These are phyloP conservation scores for Rhinogobio ventralis DNA, from an alignment of 2,797 vertebrate species.

Conservation along the genomic window DNA sequence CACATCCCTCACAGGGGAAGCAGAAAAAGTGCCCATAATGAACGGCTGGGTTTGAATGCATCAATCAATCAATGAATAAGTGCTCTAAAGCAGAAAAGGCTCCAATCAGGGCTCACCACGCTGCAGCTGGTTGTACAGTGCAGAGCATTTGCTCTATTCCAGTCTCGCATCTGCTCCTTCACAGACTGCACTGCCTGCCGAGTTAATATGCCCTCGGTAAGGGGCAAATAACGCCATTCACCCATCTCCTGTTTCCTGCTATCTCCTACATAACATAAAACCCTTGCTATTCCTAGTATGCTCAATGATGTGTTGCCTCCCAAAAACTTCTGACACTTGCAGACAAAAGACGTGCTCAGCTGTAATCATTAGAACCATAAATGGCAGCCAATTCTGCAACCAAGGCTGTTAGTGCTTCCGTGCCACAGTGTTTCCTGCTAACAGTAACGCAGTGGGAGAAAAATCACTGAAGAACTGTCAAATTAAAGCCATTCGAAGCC, in stretches of 20 bases:
- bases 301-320: neutral
- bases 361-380: conserved; percentile 52
- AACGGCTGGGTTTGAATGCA: conserved; percentile 51
- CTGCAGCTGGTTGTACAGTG: conserved; percentile 56
- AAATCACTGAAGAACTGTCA: neutral
- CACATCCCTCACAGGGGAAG: conserved; percentile 23
- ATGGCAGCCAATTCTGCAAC: conserved; percentile 14
- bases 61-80: conserved; percentile 47
- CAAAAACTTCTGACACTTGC: conserved; percentile 46
- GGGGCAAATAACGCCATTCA: conserved; percentile 65
- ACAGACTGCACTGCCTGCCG: conserved; percentile 66
- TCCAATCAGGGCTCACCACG: conserved; percentile 7
- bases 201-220: conserved; percentile 65
- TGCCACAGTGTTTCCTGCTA: neutral
- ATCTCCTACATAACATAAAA: conserved; percentile 36
- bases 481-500: neutral
- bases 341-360: conserved; percentile 37
- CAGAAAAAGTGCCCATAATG: conserved; percentile 39
- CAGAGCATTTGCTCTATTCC: conserved; percentile 55
- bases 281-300: conserved; percentile 33
- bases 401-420: conserved; percentile 10
- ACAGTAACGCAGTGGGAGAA: neutral
- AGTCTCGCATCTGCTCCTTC: conserved; percentile 69
- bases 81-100: conserved; percentile 36
- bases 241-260: conserved; percentile 33